Evolutionary conservation across 2,797 vertebrate genomes (phyloP).

Genomic region (Cetoscarus ocellatus): DNA sequence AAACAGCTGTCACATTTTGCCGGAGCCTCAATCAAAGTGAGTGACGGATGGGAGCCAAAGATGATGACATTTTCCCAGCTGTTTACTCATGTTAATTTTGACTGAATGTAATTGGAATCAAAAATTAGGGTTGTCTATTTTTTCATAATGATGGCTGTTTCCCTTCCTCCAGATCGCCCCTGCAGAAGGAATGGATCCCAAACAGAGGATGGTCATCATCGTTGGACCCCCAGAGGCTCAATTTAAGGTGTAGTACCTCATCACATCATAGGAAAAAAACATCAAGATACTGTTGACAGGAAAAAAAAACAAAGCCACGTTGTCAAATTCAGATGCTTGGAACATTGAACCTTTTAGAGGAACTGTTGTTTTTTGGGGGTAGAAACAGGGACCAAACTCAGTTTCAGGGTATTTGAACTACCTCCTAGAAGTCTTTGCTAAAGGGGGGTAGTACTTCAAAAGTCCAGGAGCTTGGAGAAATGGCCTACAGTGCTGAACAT

Average conservation of each 20-base stretch:
- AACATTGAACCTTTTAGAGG: no score
- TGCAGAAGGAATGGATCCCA: conserved; percentile 94
- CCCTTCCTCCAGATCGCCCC: conserved; percentile 90
- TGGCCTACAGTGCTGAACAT: no score
- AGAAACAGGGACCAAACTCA: no score
- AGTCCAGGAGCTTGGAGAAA: no score
- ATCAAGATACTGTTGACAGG: conserved; percentile 7
- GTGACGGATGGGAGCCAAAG: conserved; percentile 23
- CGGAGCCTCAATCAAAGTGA: conserved; percentile 98
- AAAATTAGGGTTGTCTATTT: neutral
- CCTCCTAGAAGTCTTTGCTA: no score
- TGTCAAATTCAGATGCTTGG: neutral
- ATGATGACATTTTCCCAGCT: conserved; percentile 1
- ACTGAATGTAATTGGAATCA: conserved; percentile 2
- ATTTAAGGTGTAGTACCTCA: conserved; percentile 90
- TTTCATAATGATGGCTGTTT: neutral
- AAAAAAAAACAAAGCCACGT: neutral
- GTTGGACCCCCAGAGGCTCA: conserved; percentile 98
- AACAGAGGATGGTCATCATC: conserved; percentile 97
- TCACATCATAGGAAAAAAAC: neutral
- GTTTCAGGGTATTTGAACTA: no score
- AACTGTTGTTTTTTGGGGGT: no score
- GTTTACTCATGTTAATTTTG: conserved; percentile 10
- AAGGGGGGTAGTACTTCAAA: no score
- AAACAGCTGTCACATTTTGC: conserved; percentile 99